Evolutionary conservation across 2,113 vertebrate species (phyloP), one percentile per base, ranked within the genome.

Genomic region (Dunckerocampus dactyliophorus): DNA sequence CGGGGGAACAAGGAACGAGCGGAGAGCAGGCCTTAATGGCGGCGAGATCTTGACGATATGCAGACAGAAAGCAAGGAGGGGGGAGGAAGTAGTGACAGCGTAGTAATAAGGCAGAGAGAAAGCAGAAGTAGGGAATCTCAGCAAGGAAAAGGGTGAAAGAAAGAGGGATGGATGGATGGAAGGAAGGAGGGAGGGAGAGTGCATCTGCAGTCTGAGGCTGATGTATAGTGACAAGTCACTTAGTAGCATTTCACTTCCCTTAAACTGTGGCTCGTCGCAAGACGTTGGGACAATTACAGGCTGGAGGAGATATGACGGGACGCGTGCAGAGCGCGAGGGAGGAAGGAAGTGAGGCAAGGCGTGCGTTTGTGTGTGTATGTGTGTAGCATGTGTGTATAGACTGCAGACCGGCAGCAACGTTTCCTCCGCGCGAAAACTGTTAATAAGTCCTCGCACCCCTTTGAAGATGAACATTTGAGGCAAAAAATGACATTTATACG

Each of bases 251-350:
- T 95, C 83, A 57, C 88, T 93, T 93, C 92, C 90, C 85, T 89
- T 92, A 91, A 93, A 91, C 89, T 85, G 89, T 55, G 87, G 82
- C 91, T 92, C 85, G 83, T 85, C 90, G 68, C 69, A 87, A 80
- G 13, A 43, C 13, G 88, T 89, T 89, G 88, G 88, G 92, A 93
- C 93, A 92, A 91, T 94, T 94, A 94, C 80, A 90, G 91, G 82
- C 87, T 91, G 92, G 94, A 92, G 92, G 87, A 92, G 93, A 94
- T 92, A 92, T 89, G 93, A 93, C 91, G 91, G 92, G 93, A 93
- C 92, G 88, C 88, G 90, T 61, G 73, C 82, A 63, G 75, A 78
- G 76, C 8, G 58, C 58, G 53, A 77, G 62, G 53, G 65, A 54
- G 64, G 64, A 79, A 83, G 87, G 85, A 84, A 59, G 83, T 86